Conservation (phyloP, 2,888 invertebrate genomes). For the Drosophila testacea region DNA sequence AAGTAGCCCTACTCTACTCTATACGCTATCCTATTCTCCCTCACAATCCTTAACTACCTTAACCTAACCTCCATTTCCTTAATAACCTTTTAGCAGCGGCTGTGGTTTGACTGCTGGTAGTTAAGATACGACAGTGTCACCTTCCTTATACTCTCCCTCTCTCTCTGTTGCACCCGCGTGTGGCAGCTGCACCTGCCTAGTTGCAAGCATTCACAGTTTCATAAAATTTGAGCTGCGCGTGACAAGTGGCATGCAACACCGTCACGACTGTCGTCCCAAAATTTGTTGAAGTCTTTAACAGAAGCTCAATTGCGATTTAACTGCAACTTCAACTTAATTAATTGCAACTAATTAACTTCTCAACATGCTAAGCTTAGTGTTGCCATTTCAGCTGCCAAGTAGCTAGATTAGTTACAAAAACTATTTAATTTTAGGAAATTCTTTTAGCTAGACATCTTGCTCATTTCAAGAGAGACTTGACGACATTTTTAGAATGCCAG, state of each 20-base stretch:
- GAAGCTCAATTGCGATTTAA: slow-evolving; percentile 28
- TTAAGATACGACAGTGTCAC: slow-evolving; percentile 25
- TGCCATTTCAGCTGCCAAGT: too few species aligned
- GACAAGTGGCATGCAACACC: slow-evolving; percentile 24
- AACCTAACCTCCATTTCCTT: slow-evolving; percentile 22
- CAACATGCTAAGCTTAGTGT: background rate
- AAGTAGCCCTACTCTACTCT: background rate
- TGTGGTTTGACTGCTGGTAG: slow-evolving; percentile 35
- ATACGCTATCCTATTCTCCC: background rate
- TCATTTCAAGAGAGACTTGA: too few species aligned
- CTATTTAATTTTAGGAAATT: too few species aligned
- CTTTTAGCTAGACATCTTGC: too few species aligned
- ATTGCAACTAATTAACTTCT: slow-evolving; percentile 31
- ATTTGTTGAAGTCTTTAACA: slow-evolving; percentile 14
- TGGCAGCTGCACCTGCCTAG: background rate
- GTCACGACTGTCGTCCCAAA: slow-evolving; percentile 1
- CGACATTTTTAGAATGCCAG: too few species aligned
- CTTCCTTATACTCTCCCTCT: background rate
- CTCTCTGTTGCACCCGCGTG: background rate
- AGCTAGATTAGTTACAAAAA: too few species aligned
- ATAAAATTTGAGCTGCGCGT: slow-evolving; percentile 24
- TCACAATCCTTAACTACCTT: background rate
- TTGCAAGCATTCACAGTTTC: slow-evolving; percentile 18
- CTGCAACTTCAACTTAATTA: slow-evolving; percentile 21
- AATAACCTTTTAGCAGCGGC: slow-evolving; percentile 39